Evolutionary conservation across 2,888 invertebrate genomes (phyloP).

Genomic region (Iphiclides podalirius): DNA sequence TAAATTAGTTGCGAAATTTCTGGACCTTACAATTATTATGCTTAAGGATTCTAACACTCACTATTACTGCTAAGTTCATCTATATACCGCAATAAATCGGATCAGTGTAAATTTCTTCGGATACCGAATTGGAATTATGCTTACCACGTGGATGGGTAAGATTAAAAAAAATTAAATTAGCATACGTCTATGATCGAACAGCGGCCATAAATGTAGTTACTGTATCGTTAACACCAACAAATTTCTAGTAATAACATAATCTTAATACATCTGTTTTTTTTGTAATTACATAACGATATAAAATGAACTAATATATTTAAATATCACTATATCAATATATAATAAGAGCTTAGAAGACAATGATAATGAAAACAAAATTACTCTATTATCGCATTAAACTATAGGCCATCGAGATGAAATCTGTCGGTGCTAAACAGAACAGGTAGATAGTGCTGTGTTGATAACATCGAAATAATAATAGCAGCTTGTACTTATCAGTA

Average conservation of each 20-base stretch:
- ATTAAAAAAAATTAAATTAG: conserved; percentile 3
- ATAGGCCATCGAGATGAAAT: background rate
- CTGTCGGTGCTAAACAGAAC: conserved; percentile 9
- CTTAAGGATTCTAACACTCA: conserved; percentile 16
- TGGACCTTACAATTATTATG: conserved; percentile 22
- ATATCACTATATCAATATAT: too few relatives aligned
- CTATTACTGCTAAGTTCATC: conserved; percentile 14
- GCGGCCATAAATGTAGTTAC: conserved; percentile 8
- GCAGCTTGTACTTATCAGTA: conserved; percentile 25
- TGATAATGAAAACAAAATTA: too few relatives aligned
- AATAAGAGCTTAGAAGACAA: too few relatives aligned
- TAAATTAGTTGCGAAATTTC: conserved; percentile 8
- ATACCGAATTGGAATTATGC: conserved; percentile 5
- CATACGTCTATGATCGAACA: conserved; percentile 16
- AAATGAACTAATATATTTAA: too few relatives aligned
- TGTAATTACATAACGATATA: too few relatives aligned
- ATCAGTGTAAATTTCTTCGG: conserved; percentile 12
- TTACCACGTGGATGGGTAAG: background rate
- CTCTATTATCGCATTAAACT: background rate
- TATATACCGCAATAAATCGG: conserved; percentile 12
- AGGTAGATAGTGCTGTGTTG: conserved; percentile 6
- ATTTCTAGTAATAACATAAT: background rate
- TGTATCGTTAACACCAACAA: conserved; percentile 8
- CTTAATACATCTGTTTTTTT: too few relatives aligned
- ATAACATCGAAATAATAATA: conserved; percentile 7